A percentile compares a stretch with the other conserved stretches of the same genome.
Evolutionary conservation across 2,888 invertebrate genomes (phyloP).

Genomic region (Scaptomyza cyrtandrae): DNA sequence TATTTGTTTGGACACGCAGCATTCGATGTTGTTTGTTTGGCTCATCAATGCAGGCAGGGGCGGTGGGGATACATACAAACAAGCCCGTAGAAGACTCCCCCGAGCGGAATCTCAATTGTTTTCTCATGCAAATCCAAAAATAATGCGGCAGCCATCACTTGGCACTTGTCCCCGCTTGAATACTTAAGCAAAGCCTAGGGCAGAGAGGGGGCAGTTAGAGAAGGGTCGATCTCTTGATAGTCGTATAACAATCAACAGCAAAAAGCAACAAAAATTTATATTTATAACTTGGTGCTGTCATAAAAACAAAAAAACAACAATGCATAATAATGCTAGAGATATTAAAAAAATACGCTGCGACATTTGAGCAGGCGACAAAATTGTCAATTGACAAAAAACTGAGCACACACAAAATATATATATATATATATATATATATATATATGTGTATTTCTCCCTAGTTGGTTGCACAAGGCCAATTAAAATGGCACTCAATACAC

Average conservation of each 20-base stretch:
- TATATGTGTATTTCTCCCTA: conserved; percentile 14
- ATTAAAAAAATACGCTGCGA: conserved; percentile 39
- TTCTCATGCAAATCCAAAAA: conserved; percentile 47
- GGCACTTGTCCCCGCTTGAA: conserved; percentile 50
- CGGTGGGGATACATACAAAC: not conserved
- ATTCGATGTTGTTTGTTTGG: conserved; percentile 49
- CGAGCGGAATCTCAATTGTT: conserved; percentile 54
- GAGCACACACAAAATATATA: no score
- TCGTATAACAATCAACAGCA: conserved; percentile 71
- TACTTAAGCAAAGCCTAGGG: not conserved
- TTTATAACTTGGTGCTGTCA: conserved; percentile 63
- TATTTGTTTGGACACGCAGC: conserved; percentile 51
- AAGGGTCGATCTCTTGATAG: not conserved
- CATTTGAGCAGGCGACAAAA: conserved; percentile 50
- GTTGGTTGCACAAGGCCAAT: conserved; percentile 36
- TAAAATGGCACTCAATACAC: conserved; percentile 19
- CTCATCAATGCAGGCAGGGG: conserved; percentile 26
- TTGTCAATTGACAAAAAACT: conserved; percentile 46
- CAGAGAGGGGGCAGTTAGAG: not conserved
- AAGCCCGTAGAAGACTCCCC: conserved; percentile 31
- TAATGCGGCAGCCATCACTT: conserved; percentile 43
- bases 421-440: not conserved
- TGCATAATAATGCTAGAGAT: conserved; percentile 19
- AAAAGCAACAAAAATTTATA: conserved; percentile 49
- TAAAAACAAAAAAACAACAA: conserved; percentile 62